phyloP scores from a whole-genome alignment of 2,113 vertebrate genomes.

The Anser cygnoides region DNA sequence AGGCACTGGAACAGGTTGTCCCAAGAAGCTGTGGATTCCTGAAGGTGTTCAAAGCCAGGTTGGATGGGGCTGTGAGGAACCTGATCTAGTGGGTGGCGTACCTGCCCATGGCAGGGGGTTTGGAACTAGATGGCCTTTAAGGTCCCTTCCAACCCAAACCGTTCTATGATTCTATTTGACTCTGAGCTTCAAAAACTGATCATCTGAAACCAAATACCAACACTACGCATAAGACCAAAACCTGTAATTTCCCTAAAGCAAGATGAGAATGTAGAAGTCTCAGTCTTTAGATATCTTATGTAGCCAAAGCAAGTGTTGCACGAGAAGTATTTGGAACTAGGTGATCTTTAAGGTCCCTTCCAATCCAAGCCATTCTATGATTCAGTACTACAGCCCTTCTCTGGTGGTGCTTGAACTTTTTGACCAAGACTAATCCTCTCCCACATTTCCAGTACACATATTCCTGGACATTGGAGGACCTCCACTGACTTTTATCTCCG shows the following conservation, averaged over 20 bases:
- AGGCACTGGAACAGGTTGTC: too few relatives aligned
- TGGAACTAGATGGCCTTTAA: too few relatives aligned
- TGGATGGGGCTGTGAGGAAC: too few relatives aligned
- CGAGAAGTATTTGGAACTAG: background rate
- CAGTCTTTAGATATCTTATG: background rate
- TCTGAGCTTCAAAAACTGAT: conserved; percentile 22
- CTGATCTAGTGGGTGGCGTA: too few relatives aligned
- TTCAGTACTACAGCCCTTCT: too few relatives aligned
- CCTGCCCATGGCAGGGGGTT: too few relatives aligned
- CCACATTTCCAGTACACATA: background rate
- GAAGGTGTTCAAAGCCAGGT: too few relatives aligned
- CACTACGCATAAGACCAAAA: background rate
- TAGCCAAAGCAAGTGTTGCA: background rate
- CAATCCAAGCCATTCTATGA: too few relatives aligned
- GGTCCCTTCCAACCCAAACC: too few relatives aligned
- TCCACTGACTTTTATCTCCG: background rate
- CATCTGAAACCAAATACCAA: background rate
- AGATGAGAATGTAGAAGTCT: background rate
- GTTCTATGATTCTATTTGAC: background rate
- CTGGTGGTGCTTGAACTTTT: background rate
- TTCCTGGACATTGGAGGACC: background rate
- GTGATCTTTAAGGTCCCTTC: too few relatives aligned
- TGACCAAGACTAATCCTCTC: background rate
- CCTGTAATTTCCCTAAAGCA: background rate
- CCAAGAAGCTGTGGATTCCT: too few relatives aligned